Percentiles rank a stretch among this genome's conserved stretches.
Conservation (phyloP, 2,888 invertebrate genomes). For the Drosophila suboccidentalis region DNA sequence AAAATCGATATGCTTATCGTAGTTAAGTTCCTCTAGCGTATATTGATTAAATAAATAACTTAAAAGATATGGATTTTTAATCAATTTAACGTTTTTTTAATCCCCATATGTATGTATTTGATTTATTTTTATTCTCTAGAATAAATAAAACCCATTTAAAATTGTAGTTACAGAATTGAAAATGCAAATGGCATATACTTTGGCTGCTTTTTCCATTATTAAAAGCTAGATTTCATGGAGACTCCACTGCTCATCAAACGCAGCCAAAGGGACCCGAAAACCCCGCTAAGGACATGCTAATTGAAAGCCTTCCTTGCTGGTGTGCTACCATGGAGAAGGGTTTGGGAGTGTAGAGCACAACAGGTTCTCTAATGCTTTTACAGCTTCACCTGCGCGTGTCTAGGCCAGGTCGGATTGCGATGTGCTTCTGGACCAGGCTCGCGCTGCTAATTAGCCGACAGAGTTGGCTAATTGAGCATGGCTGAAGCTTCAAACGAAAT, state of each 20-base stretch:
- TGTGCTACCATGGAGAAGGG: not conserved
- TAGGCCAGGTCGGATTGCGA: slow-evolving; percentile 21
- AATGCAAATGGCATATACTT: not conserved
- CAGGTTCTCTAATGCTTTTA: slow-evolving; percentile 30
- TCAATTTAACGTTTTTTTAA: too few relatives aligned
- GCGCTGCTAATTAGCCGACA: slow-evolving; percentile 64
- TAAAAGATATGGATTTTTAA: too few relatives aligned
- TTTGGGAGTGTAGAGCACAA: not conserved
- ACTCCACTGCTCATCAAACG: not conserved
- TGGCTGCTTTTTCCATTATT: not conserved
- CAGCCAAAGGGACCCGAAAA: not conserved
- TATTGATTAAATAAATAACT: too few relatives aligned
- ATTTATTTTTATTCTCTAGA: too few relatives aligned
- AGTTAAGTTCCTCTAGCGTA: too few relatives aligned
- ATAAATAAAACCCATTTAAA: too few relatives aligned
- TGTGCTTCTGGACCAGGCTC: slow-evolving; percentile 22
- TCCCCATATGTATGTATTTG: too few relatives aligned
- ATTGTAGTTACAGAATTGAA: too few relatives aligned
- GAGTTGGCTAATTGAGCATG: slow-evolving; percentile 57
- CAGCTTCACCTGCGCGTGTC: slow-evolving; percentile 15
- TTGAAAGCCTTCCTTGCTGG: slow-evolving; percentile 26
- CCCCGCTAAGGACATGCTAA: slow-evolving; percentile 32
- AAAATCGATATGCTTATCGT: too few relatives aligned
- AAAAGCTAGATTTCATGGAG: not conserved
- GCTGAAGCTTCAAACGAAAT: slow-evolving; percentile 56